Conservation (phyloP, 1,140 invertebrate genomes). For the Gonioctena quinquepunctata region DNA sequence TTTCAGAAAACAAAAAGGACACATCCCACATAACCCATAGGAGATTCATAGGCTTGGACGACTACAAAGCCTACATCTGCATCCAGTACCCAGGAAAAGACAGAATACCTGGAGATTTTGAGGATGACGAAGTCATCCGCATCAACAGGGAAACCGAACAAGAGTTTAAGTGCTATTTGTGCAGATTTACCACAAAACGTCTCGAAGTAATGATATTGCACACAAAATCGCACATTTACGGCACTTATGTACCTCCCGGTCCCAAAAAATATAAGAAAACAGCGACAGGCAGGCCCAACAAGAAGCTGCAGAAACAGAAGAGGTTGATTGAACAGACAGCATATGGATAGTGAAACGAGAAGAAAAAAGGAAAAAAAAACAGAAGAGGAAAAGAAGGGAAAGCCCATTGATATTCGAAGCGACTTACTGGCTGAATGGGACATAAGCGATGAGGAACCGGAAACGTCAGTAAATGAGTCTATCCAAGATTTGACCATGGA, state of each 20-base stretch:
- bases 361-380: constrained; percentile 28
- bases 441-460: constrained; percentile 47
- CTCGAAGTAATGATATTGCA: constrained; percentile 73
- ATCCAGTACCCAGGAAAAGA: constrained; percentile 57
- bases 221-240: constrained; percentile 63
- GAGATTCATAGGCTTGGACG: constrained; percentile 61
- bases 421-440: constrained; percentile 55
- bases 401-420: constrained; percentile 33
- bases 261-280: constrained; percentile 35
- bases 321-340: neutral
- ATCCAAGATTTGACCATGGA: too few relatives aligned
- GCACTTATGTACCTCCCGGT: constrained; percentile 3
- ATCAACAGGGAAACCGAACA: constrained; percentile 30
- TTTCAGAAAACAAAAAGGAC: constrained; percentile 30
- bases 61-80: constrained; percentile 67
- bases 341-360: too few relatives aligned
- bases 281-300: neutral
- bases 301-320: constrained; percentile 8
- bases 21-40: constrained; percentile 58
- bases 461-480: neutral
- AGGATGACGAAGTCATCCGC: constrained; percentile 30
- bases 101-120: constrained; percentile 30
- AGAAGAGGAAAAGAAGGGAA: constrained; percentile 47
- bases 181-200: constrained; percentile 66
- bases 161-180: constrained; percentile 66